phyloP scores from a whole-genome alignment of 2,113 vertebrate species.

The Periophthalmus modestus region DNA sequence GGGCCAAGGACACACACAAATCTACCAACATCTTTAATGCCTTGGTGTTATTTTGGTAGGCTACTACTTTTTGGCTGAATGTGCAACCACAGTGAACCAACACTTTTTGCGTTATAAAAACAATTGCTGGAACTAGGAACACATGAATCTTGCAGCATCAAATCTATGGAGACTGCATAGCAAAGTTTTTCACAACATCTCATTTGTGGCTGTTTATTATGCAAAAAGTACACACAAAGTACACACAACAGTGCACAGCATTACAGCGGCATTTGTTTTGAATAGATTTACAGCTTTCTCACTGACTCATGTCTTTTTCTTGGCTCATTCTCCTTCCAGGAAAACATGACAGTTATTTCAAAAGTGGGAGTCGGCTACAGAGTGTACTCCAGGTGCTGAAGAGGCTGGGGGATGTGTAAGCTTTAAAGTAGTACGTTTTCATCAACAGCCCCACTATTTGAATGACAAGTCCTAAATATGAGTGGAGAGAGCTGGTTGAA shows the following conservation, averaged over 20 bases:
- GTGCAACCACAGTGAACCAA: too few species aligned
- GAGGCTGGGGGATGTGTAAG: background rate
- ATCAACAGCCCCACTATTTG: background rate
- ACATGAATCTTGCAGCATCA: background rate
- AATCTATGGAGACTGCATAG: background rate
- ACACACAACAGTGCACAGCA: background rate
- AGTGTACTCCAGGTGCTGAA: background rate
- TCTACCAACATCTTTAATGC: too few species aligned
- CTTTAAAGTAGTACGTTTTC: background rate
- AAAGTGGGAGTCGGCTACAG: background rate
- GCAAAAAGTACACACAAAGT: background rate
- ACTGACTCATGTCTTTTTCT: background rate
- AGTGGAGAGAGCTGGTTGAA: background rate
- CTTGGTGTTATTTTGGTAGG: too few species aligned
- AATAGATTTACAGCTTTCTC: background rate
- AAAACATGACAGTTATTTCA: background rate
- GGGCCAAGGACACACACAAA: too few species aligned
- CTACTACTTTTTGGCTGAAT: too few species aligned
- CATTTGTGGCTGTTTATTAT: background rate
- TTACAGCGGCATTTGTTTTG: background rate
- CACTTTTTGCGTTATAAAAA: background rate
- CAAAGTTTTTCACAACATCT: background rate
- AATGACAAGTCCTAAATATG: background rate
- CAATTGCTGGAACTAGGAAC: background rate
- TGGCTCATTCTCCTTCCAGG: slow-evolving; percentile 1